Conservation (phyloP, 2,888 invertebrate species). For the Hyposoter didymator region DNA sequence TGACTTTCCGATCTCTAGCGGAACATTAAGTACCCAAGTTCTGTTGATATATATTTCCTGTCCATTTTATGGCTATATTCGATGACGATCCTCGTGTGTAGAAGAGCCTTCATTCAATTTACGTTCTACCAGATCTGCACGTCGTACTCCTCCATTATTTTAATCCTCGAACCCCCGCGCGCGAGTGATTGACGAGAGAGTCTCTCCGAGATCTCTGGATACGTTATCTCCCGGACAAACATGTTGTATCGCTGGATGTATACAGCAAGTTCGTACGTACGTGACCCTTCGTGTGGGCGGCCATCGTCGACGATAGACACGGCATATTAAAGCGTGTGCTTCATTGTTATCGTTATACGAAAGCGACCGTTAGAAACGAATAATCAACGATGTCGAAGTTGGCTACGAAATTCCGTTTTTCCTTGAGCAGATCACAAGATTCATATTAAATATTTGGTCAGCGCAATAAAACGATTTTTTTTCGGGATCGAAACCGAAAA, state of each 20-base stretch:
- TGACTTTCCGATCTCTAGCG: background rate
- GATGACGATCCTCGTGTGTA: background rate
- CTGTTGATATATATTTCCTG: background rate
- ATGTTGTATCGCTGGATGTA: background rate
- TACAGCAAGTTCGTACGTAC: constrained; percentile 20
- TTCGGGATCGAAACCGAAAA: too few species aligned
- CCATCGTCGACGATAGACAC: constrained; percentile 48
- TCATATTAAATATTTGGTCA: too few species aligned
- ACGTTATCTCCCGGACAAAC: background rate
- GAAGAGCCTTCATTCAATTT: background rate
- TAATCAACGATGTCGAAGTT: too few species aligned
- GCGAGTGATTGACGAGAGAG: constrained; percentile 5
- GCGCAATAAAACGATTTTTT: too few species aligned
- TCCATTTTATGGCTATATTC: background rate
- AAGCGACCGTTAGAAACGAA: constrained; percentile 22
- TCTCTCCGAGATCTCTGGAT: background rate
- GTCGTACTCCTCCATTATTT: background rate
- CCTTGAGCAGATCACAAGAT: too few species aligned
- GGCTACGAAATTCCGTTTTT: too few species aligned
- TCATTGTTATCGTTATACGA: constrained; percentile 24
- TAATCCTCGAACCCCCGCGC: background rate
- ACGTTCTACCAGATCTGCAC: background rate
- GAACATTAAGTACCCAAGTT: background rate
- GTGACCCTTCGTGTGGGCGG: constrained; percentile 28
- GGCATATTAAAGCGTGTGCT: constrained; percentile 10